These are phyloP conservation scores for Cheilosia variabilis DNA, from an alignment of 2,888 invertebrate genomes.

Conservation along the genomic window DNA sequence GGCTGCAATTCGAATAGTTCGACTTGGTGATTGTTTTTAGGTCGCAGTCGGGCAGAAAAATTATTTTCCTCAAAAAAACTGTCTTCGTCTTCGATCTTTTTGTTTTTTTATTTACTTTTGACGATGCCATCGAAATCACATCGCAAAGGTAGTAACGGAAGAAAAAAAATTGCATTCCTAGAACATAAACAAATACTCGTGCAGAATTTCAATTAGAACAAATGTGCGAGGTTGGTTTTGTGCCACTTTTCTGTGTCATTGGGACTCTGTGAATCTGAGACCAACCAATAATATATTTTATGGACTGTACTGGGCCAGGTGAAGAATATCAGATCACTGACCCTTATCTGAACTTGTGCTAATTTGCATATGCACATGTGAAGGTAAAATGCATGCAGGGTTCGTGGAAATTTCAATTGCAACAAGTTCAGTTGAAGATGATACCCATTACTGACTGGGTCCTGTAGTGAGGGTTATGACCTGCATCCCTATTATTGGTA, in stretches of 20 bases:
- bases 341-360: conserved; percentile 55
- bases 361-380: conserved; percentile 24
- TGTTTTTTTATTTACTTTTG: conserved; percentile 39
- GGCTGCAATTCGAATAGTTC: conserved; percentile 31
- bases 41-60: conserved; percentile 28
- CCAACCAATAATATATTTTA: conserved; percentile 39
- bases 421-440: conserved; percentile 8
- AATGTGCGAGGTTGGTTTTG: conserved; percentile 71
- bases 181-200: conserved; percentile 75
- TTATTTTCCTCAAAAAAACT: conserved; percentile 19
- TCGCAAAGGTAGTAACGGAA: conserved; percentile 21
- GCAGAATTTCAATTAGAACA: conserved; percentile 78
- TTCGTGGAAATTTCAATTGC: not conserved
- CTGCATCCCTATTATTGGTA: too few species aligned
- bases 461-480: too few species aligned
- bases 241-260: conserved; percentile 66
- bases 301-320: conserved; percentile 37
- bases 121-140: conserved; percentile 56
- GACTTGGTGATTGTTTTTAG: conserved; percentile 37
- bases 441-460: too few species aligned
- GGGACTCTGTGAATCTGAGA: conserved; percentile 19
- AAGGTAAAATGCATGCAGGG: conserved; percentile 1
- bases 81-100: not conserved
- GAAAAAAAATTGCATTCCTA: conserved; percentile 59
- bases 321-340: conserved; percentile 61